Conservation (phyloP, 2,888 invertebrate species). For the Andrena haemorrhoa region DNA sequence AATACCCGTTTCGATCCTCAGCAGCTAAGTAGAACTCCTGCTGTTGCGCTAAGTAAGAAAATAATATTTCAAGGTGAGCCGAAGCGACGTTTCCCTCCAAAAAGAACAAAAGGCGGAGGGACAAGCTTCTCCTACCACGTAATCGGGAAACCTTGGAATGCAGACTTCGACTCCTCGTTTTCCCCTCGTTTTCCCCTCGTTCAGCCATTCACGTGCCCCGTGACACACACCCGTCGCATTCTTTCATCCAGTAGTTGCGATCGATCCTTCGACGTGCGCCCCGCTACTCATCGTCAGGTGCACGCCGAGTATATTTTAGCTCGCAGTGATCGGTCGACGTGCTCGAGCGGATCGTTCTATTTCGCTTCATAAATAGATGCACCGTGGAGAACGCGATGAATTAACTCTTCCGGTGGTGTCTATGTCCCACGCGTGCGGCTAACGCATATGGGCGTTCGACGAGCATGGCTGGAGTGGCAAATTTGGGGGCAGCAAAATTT, state of each 20-base stretch:
- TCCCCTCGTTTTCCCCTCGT: background rate
- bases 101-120: background rate
- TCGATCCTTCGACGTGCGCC: background rate
- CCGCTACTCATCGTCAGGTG: constrained; percentile 8
- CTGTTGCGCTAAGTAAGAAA: no score
- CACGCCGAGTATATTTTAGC: background rate
- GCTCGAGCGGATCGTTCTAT: constrained; percentile 27
- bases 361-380: constrained; percentile 44
- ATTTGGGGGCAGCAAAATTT: no score
- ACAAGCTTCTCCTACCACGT: background rate
- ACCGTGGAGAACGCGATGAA: constrained; percentile 39
- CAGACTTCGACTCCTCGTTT: constrained; percentile 16
- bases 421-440: no score
- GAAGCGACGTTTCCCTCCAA: background rate
- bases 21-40: no score
- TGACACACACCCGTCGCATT: constrained; percentile 20
- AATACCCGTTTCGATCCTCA: no score
- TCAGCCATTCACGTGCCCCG: background rate
- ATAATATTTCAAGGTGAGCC: background rate
- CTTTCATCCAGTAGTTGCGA: background rate
- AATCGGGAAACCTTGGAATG: constrained; percentile 31
- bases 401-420: constrained; percentile 45
- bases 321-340: constrained; percentile 21
- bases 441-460: no score
- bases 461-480: no score